Base-by-base conservation (phyloP, 2,888 invertebrate genomes). In the Leptinotarsa juncta region DNA sequence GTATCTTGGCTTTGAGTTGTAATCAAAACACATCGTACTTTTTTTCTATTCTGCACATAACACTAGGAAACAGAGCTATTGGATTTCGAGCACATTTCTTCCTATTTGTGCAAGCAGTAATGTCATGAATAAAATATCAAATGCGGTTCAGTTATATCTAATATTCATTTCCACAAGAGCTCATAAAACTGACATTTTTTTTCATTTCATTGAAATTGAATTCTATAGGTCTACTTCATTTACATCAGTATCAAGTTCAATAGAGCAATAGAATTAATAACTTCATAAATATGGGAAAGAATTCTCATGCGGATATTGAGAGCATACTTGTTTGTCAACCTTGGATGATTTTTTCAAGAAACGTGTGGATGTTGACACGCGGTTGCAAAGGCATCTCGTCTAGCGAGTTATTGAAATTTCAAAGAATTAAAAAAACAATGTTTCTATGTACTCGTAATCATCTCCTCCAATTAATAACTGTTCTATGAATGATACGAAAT, bases 181-280 rank as follows among this genome's bases (percentile, higher is more conserved):
- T 57, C 12, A 57, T 57, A 57, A 57, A 57, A 57, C 50, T n/a
- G 42, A 55, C 55, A 68, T 32, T 68, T 55, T 32, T 23, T 67
- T 68, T 68, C 7, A 15, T 23, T 18, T 7, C 5, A 68, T 20
- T 55, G 32, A 42, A 55, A 68, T 68, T 68, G 20, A 55, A 68
- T 68, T 53, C 48, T 55, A 55, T 55, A 68, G 55, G 55, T 53
- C 68, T 55, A 42, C 68, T 48, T 68, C 68, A 18, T 68, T 55
- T 42, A 55, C 68, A 20, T 68, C n/a, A 16, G 68, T 55, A 68
- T 50, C 42, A 18, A 42, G 48, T 68, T 53, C 53, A 32, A 68
- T 68, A 55, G 55, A 68, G 68, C 55, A 42, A 68, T 68, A 55
- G 15, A 68, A 42, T 55, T 32, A 68, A 68, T 55, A 68, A 68